Evolutionary conservation across 2,113 vertebrate genomes (phyloP), one percentile per base, ranked within the genome.

Genomic region (Zosterops hypoxanthus): DNA sequence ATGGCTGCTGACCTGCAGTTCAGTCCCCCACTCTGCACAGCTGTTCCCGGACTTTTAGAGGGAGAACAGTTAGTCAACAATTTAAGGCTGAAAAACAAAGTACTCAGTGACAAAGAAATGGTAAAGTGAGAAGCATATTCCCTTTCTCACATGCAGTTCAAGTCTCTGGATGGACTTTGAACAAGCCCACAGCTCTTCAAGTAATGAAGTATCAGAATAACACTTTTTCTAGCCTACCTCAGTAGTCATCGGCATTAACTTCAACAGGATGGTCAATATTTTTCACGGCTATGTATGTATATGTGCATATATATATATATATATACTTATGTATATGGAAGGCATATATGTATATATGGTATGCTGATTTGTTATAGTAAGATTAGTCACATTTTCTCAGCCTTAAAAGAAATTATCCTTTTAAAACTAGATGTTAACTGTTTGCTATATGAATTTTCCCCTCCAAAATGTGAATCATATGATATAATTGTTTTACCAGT

Each of bases 251-350:
- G 47, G 9, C 55, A 72, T 49, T n/a, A 76, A 36, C 20, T 41
- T 65, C 46, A 57, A 56, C 1, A 76, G 31, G 14, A 82, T 34
- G 76, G 47, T 47, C 36, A 83, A 4, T 73, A 60, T 47, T 88
- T 59, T 77, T 20, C 36, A 56, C 34, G 24, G 14, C 39, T 36
- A 66, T 33, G 10, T 22, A 10, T 55, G 5, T 22, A 5, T 14
- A 14, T 23, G 5, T 12, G 3, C 36, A 10, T 17, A 11, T 33
- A 4, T 7, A 1, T 26, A 20, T 14, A 4, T 44, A 20, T 25
- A 9, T 29, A 39, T 11, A 39, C 39, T 4, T 8, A 1, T 28
- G 28, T 29, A 55, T 29, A 23, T 10, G 5, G 22, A 26, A 20
- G 9, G 13, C 4, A 29, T 33, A 26, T 41, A 33, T 10, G 3